Evolutionary conservation across 1,140 invertebrate genomes (phyloP), one percentile per base, ranked within the genome.

Genomic region (Tetragonula clypearis): DNA sequence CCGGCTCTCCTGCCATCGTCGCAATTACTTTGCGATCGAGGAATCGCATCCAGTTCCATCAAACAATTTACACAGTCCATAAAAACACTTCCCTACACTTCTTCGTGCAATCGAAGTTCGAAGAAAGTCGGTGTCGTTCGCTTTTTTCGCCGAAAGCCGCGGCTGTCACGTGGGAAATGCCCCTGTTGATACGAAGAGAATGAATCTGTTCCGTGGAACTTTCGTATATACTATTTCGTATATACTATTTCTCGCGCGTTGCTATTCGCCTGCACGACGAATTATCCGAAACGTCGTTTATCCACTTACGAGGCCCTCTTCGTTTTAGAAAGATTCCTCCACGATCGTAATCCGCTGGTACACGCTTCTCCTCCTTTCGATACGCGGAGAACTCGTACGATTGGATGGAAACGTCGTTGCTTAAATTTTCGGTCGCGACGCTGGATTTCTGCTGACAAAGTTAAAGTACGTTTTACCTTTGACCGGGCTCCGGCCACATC

Each of bases 401-500:
- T 73, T 76, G 58, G 65, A 86, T 60, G 75, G 65, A 85, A 88
- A 88, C 82, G 82, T 79, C 73, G 69, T 77, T 68, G 23, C 60
- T 60, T 26, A 71, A 79, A 79, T 88, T 75, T 73, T 72, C 55
- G 68, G 62, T 73, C 21, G 56, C 55, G 35, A 35, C 35, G 58
- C 26, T 21, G 78, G 79, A 72, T 89, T 88, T 89, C 66, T 69
- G 87, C 87, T 89, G 87, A 89, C 87, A 74, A 66, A 81, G 86
- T 85, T 66, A 65, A 79, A 87, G 79, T 86, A 89, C 79, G 71
- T 79, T 89, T 41, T 79, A 88, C 69, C 79, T 89, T 82, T 88
- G 79, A 86, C 82, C 66, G 26, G 35, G 15, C 8, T 23, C n/a
- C 12, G 1, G 6, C 41, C 77, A 58, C 68, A 79, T 79, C 58